These are phyloP conservation scores for Oreocharis arfaki DNA, from an alignment of 2,113 vertebrate species.

Conservation along the genomic window DNA sequence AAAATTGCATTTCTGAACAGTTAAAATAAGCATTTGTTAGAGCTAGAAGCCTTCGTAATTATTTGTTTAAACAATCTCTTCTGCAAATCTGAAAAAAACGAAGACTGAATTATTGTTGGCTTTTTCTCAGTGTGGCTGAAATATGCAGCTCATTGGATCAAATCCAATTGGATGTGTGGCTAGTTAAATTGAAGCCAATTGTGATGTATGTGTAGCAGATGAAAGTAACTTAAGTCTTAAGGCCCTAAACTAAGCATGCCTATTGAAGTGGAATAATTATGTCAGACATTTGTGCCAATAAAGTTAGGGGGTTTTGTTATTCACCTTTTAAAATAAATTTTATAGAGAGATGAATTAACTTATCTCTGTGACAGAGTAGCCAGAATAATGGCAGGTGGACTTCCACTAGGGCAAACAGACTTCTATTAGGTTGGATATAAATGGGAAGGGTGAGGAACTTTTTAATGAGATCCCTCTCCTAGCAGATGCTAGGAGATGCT, in stretches of 20 bases:
- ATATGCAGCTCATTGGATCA: neutral
- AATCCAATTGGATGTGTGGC: conserved; percentile 8
- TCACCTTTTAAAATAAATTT: neutral
- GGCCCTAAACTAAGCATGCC: neutral
- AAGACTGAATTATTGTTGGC: neutral
- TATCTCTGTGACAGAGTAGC: neutral
- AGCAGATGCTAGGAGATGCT: neutral
- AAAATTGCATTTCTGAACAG: conserved; percentile 9
- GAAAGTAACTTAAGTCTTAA: neutral
- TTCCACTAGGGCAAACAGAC: neutral
- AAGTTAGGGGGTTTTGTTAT: neutral
- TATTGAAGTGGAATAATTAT: neutral
- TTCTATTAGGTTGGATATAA: neutral
- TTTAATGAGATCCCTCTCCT: neutral
- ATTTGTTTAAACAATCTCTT: conserved; percentile 6
- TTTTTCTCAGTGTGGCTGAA: neutral
- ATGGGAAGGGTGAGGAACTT: neutral
- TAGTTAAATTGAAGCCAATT: conserved; percentile 20
- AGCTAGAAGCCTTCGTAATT: neutral
- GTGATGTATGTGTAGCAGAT: neutral
- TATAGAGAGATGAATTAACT: neutral
- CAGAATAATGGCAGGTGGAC: neutral
- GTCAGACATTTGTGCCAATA: neutral
- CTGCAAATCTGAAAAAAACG: neutral
- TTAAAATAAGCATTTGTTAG: neutral